These are phyloP conservation scores for Drosophila micromelanica DNA, from an alignment of 1,140 invertebrate genomes.

Conservation along the genomic window DNA sequence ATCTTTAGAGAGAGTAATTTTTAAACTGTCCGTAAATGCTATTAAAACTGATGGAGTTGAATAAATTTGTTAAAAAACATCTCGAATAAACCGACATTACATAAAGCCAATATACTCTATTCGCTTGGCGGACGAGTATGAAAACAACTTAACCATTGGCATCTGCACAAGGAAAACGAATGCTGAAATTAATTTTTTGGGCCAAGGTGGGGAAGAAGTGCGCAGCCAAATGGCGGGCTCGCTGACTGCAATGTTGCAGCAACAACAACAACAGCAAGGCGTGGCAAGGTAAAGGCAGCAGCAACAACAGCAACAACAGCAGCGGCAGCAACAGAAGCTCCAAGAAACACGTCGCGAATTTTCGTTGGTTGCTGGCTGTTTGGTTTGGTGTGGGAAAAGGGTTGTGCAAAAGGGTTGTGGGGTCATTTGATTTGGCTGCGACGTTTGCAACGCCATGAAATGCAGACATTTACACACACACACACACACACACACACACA, in stretches of 20 bases:
- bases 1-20: too few relatives aligned
- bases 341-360: constrained; percentile 56
- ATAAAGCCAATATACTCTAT: too few relatives aligned
- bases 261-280: constrained; percentile 45
- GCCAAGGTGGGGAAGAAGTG: neutral
- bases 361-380: constrained; percentile 24
- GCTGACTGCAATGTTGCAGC: constrained; percentile 52
- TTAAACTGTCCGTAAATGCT: too few relatives aligned
- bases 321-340: constrained; percentile 7
- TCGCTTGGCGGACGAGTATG: too few relatives aligned
- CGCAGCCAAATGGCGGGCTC: constrained; percentile 56
- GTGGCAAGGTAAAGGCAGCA: constrained; percentile 39
- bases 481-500: constrained; percentile 7
- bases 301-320: constrained; percentile 13
- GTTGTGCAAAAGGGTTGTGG: neutral
- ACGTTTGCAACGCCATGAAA: constrained; percentile 12
- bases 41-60: too few relatives aligned
- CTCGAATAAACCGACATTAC: too few relatives aligned
- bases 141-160: constrained; percentile 13
- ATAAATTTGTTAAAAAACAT: too few relatives aligned
- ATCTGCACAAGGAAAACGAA: constrained; percentile 4
- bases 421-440: constrained; percentile 13
- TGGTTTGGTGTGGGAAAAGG: too few relatives aligned
- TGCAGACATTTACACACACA: constrained; percentile 19
- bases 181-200: neutral